Base-by-base conservation (phyloP, 2,888 invertebrate genomes). In the Beris morrisii region DNA sequence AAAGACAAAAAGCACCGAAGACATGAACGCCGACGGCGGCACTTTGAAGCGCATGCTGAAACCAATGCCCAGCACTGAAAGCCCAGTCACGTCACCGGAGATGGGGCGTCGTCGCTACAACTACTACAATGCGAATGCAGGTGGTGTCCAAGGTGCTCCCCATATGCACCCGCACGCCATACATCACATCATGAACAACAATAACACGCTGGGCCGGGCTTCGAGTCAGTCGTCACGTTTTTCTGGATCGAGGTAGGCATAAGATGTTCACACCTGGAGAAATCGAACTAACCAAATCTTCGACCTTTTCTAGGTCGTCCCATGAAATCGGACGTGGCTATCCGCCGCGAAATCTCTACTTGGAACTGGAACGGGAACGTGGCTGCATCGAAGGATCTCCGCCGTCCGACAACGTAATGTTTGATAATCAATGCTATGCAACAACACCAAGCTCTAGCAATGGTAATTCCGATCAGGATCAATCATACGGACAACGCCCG, bases 361-460 rank as follows among this genome's bases (percentile, higher is more conserved):
- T 92, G 74, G 92, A 92, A 81, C 84, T 93, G 77, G 92, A 92
- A 77, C 84, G 90, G 1, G 87, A 87, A 76, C 78, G 86, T 65
- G 82, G 82, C 65, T 82, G 82, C 71, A 78, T 81, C 68, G 82
- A 81, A 73, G 85, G 86, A 52, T 94, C 94, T 1, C 95, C 95
- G 64, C 93, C 95, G 4, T 95, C 95, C 59, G 95, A 95, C 82
- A 93, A 93, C 81, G 93, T 93, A 71, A 91, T 93, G 84, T 95
- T 95, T 80, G 95, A 95, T 85, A 94, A 95, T 84, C 93, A 93
- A 79, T 95, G 95, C 83, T 95, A 95, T 82, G 95, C 95, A 43
- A 95, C 95, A 52, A 95, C 95, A 46, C 95, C 95, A 13, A 94
- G 94, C 75, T 94, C 95, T 63, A 94, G 94, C 77, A 94, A 94